Evolutionary conservation across 2,797 vertebrate species (phyloP), one percentile per base, ranked within the genome.

Genomic region (Cyclopterus lumpus): DNA sequence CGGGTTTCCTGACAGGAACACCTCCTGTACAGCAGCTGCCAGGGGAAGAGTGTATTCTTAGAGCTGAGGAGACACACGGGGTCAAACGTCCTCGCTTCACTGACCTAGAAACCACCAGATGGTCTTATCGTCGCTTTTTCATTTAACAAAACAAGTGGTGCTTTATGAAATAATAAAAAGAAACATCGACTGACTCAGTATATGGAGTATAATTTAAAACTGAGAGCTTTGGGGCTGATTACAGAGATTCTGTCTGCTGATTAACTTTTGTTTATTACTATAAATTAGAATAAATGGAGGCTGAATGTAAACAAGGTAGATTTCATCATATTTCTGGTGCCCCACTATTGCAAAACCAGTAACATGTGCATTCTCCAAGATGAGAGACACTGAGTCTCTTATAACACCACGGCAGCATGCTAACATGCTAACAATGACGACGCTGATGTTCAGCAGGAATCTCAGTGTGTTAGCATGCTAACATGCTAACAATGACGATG

Each of bases 1-100:
- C 28, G 70, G 54, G 81, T 38, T 81, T 89, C 86, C 86, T 84
- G 77, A 60, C 81, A 86, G 86, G 84, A 85, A 87, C 48, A 66
- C 38, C 32, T 20, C 18, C 65, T 10, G 42, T 28, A n/a, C 60
- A 64, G 66, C 10, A 7, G 20, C 74, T 60, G 28, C 8, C 36
- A 0, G 24, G 12, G 32, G 48, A 34, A 38, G 59, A 14, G 58
- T 14, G 16, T 66, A 38, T 57, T n/a, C n/a, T 6, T 34, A 1
- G 16, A 16, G 62, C 22, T 40, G 22, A 28, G 59, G 0, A n/a
- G 28, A 64, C 34, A 14, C 28, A 46, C 0, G 1, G 20, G 12
- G 61, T 40, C 11, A 10, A 55, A 38, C 26, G 1, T 58, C 34
- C 10, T 36, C 3, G 2, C 16, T 28, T 26, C 36, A 36, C 28